Evolutionary conservation across 2,888 invertebrate species (phyloP), one percentile per base, ranked within the genome.

Genomic region (Melinaea marsaeus): DNA sequence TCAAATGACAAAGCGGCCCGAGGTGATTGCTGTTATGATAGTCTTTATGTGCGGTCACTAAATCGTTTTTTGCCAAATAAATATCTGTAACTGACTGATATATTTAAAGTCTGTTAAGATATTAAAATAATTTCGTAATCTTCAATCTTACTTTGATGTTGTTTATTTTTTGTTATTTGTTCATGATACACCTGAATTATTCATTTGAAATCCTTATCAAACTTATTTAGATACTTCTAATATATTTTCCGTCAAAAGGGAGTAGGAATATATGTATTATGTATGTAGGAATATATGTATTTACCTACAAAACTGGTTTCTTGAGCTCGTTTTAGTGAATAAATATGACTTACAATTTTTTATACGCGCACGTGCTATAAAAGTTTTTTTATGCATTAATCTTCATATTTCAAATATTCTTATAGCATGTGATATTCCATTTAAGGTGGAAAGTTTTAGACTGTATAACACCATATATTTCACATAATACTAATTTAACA

Each of bases 221-320:
- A 61, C 55, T 64, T 64, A 64, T 64, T 61, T 45, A 59, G 56
- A 61, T 64, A 61, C 58, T 51, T 58, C 56, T 61, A 62, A 65
- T 62, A 65, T 65, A 65, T 62, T 61, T 62, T 62, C 57, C 61
- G 42, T 45, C 51, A 42, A 56, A 59, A 61, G 42, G 57, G 13
- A 59, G 54, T 59, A 62, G 61, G 65, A 65, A 65, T 65, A 65
- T 59, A 65, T 65, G 61, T n/a, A n/a, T n/a, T n/a, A n/a, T n/a
- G n/a, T n/a, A n/a, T n/a, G n/a, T n/a, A n/a, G n/a, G n/a, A n/a
- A n/a, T n/a, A n/a, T 59, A 65, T 65, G 57, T 56, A 65, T 54
- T 65, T 59, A n/a, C 22, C 48, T 13, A 13, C 13, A 48, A n/a
- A 48, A n/a, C 48, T 35, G 4, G 22, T 48, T 48, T 48, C 48